phyloP scores from a whole-genome alignment of 1,140 invertebrate genomes.

The Pachypeltis micranthus region DNA sequence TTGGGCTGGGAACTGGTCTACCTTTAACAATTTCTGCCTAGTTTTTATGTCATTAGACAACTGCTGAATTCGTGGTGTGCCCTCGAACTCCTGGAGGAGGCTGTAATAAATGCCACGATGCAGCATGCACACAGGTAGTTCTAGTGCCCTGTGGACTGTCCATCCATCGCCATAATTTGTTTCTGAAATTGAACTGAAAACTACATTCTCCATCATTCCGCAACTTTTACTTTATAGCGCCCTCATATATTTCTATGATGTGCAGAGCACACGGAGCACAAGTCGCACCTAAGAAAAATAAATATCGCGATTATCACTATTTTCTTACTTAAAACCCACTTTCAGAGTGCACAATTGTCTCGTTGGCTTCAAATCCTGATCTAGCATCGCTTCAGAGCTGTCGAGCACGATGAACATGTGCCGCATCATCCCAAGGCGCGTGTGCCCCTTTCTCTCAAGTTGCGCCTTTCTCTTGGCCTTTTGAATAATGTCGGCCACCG shows the following conservation, averaged over 20 bases:
- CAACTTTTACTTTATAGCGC: constrained; percentile 13
- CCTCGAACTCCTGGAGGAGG: no score
- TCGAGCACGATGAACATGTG: constrained; percentile 87
- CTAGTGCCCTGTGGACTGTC: no score
- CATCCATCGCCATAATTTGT: no score
- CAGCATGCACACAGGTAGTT: no score
- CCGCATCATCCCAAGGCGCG: constrained; percentile 90
- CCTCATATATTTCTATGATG: constrained; percentile 9
- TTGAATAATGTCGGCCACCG: constrained; percentile 81
- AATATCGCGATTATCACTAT: background rate
- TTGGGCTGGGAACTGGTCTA: no score
- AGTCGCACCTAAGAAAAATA: background rate
- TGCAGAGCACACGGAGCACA: background rate
- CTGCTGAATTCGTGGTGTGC: no score
- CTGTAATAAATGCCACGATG: no score
- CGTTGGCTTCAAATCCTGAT: constrained; percentile 92
- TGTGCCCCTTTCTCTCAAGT: constrained; percentile 54
- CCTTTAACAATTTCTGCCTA: no score
- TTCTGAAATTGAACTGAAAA: no score
- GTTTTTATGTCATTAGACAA: no score
- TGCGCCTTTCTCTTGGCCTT: constrained; percentile 71
- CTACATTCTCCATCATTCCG: no score
- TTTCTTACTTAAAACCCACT: constrained; percentile 38
- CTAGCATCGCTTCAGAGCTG: constrained; percentile 83
- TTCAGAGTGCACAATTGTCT: constrained; percentile 78